Base-by-base conservation (phyloP, 2,113 vertebrate genomes). In the Hiodon tergisus region DNA sequence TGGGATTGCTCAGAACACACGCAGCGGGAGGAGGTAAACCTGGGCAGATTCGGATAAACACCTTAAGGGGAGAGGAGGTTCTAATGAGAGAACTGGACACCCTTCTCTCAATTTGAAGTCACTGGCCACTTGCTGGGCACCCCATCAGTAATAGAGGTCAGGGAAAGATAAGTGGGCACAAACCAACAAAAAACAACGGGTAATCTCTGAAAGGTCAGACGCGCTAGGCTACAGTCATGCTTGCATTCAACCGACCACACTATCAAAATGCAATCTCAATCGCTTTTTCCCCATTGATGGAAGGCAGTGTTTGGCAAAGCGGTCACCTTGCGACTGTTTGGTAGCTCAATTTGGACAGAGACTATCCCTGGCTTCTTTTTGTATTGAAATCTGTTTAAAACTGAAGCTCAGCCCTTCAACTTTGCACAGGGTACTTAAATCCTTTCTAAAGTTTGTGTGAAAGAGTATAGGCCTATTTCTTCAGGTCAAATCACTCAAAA, bases 81-180 rank as follows among this genome's bases (percentile, higher is more conserved):
- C 59, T 57, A 46, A 60, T 48, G 14, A 59, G 54, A 14, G 9
- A 71, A 55, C 8, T 7, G 57, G 57, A 71, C 14, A 71, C 65
- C 13, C 11, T 3, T 16, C 50, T 31, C 67, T 52, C 57, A 17
- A 14, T 69, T 59, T 51, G 74, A 69, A 67, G 67, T 31, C n/a
- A 58, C 65, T 59, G 55, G 74, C 74, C 67, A 58, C 54, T 8
- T 60, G 74, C 48, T 75, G 67, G 46, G 60, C 52, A 55, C 48
- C 55, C 67, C 67, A 75, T 61, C 73, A 31, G 55, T 14, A 50
- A 17, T 16, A 75, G 62, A 58, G 65, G 65, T 75, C 63, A 67
- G 52, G 3, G 73, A 31, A 50, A 60, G 66, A 75, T 75, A 68
- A 67, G 55, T 17, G 66, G 65, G 16, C 13, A 7, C 60, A 46